These are phyloP conservation scores for Epinephelus coioides DNA, from an alignment of 2,797 vertebrate genomes.

Conservation along the genomic window DNA sequence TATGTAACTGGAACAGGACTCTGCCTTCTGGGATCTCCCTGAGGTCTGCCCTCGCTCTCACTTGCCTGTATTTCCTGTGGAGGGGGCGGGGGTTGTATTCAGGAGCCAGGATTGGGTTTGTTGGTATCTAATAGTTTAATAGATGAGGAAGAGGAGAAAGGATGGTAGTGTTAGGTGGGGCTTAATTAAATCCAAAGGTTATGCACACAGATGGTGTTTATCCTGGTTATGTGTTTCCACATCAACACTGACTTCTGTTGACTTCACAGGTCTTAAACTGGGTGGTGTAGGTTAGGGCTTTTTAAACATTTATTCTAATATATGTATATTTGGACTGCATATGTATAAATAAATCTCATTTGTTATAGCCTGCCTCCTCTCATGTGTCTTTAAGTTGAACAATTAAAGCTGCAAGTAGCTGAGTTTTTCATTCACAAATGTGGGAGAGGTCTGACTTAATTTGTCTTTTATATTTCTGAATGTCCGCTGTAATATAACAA, in stretches of 20 bases:
- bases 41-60: conserved; percentile 75
- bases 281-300: conserved; percentile 73
- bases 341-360: conserved; percentile 83
- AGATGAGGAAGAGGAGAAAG: conserved; percentile 58
- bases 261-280: conserved; percentile 71
- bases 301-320: conserved; percentile 77
- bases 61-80: conserved; percentile 67
- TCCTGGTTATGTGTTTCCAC: conserved; percentile 67
- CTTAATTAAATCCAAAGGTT: conserved; percentile 73
- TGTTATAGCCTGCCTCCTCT: conserved; percentile 72
- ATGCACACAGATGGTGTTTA: conserved; percentile 66
- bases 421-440: conserved; percentile 8
- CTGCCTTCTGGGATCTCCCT: conserved; percentile 80
- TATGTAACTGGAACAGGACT: conserved; percentile 82
- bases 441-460: neutral
- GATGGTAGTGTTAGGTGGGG: conserved; percentile 31
- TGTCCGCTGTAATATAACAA: conserved; percentile 25
- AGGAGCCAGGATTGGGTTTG: conserved; percentile 56
- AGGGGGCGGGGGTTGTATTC: conserved; percentile 45
- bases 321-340: conserved; percentile 84
- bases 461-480: conserved; percentile 3
- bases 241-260: conserved; percentile 65
- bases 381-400: conserved; percentile 28
- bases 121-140: conserved; percentile 67
- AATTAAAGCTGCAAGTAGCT: neutral